Base-by-base conservation (phyloP, 2,888 invertebrate genomes). In the Aphodius granarius region DNA sequence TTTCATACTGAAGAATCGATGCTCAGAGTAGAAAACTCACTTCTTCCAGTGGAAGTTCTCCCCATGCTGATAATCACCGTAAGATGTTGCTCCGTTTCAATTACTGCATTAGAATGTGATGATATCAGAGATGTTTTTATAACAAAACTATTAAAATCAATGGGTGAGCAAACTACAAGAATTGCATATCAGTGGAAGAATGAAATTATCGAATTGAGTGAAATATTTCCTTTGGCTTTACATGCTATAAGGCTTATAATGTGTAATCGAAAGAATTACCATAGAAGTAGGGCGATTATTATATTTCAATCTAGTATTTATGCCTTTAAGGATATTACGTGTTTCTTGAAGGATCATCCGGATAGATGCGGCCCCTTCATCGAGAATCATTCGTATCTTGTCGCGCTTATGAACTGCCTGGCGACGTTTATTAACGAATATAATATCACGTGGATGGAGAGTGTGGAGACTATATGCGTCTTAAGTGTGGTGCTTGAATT, bases 391-490 rank as follows among this genome's bases (percentile, higher is more conserved):
- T 85, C 86, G 65, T 90, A 93, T 21, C 87, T 94, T 83, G 90
- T 91, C 9, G 89, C 92, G n/a, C 88, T 94, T 0, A 86, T 95
- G 75, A 92, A 94, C 75, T 91, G 90, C 0, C 86, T 94, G 13
- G 88, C 91, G 19, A 88, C 89, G 0, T 87, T 94, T 66, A 91
- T 94, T 3, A 91, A 91, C 76, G 90, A 92, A 70, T 93, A 92
- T 80, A 90, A 92, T 77, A 91, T 95, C 15, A 92, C 92, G 43
- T 95, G 95, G 95, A 91, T 92, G 75, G 94, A 94, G 81, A 94
- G 93, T 75, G 89, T 94, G 2, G 94, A 95, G 87, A 92, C 94
- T 0, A 89, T 93, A 76, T 93, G 93, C 79, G 87, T 95, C 13
- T 86, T 91, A 63, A 88, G 88, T 66, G 85, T 89, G 3, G 87